Evolutionary conservation across 1,140 invertebrate species (phyloP).

Genomic region (Bathynomus jamesi): DNA sequence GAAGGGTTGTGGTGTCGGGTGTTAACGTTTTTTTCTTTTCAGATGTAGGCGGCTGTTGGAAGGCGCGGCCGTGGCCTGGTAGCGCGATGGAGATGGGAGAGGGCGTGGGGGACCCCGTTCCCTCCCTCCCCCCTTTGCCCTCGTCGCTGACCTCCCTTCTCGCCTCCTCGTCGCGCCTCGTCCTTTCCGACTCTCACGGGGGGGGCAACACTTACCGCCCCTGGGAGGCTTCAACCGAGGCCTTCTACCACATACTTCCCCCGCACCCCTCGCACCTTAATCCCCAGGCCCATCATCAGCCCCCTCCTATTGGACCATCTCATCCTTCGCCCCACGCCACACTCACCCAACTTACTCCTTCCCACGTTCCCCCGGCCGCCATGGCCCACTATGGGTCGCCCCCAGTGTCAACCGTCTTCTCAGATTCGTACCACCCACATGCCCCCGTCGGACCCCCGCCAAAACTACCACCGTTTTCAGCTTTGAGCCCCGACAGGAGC

Average conservation of each 20-base stretch:
- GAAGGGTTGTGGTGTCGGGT: too few species aligned
- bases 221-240: not conserved
- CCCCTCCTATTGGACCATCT: not conserved
- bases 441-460: conserved; percentile 36
- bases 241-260: not conserved
- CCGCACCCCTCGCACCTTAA: not conserved
- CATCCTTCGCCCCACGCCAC: not conserved
- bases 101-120: not conserved
- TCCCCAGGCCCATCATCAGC: not conserved
- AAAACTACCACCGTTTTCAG: conserved; percentile 54
- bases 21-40: not conserved
- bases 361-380: not conserved
- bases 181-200: not conserved
- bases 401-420: not conserved
- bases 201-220: not conserved
- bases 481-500: conserved; percentile 27
- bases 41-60: not conserved
- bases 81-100: not conserved
- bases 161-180: not conserved
- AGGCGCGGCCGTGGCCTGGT: not conserved
- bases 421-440: conserved; percentile 19
- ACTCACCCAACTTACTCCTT: not conserved
- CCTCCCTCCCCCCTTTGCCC: not conserved
- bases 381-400: not conserved
- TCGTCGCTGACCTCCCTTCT: not conserved